A percentile compares a stretch with the other conserved stretches of the same genome.
Conservation (phyloP, 2,888 invertebrate species). For the Ypsolopha sequella region DNA sequence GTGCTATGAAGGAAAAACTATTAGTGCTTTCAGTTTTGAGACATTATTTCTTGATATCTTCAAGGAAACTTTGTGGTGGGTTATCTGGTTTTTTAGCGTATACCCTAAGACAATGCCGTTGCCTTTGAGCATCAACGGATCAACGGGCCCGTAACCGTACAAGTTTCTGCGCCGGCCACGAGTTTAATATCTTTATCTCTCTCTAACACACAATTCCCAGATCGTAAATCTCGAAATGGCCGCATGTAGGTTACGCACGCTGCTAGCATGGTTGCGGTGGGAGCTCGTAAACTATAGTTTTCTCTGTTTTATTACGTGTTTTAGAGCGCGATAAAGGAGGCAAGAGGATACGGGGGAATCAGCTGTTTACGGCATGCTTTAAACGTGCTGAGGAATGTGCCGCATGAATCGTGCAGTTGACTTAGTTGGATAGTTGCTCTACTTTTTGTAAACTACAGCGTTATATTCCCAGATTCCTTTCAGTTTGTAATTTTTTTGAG, state of each 20-base stretch:
- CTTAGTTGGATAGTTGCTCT: conserved; percentile 40
- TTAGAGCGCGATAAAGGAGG: conserved; percentile 64
- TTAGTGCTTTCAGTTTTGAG: background rate
- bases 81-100: conserved; percentile 25
- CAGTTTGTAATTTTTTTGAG: no score
- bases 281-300: conserved; percentile 68
- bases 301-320: conserved; percentile 70
- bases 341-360: conserved; percentile 61
- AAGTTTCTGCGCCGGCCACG: conserved; percentile 53
- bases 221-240: conserved; percentile 73
- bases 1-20: background rate
- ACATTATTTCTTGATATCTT: background rate
- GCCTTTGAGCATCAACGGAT: conserved; percentile 51
- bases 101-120: conserved; percentile 41
- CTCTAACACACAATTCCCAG: conserved; percentile 71
- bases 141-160: conserved; percentile 45
- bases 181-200: conserved; percentile 65
- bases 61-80: background rate
- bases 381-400: conserved; percentile 69
- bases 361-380: conserved; percentile 70
- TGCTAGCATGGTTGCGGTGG: conserved; percentile 59
- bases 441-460: conserved; percentile 18
- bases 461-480: no score
- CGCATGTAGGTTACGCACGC: conserved; percentile 72
- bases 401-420: conserved; percentile 57